Conservation (phyloP, 2,797 vertebrate genomes). For the Sebastiscus albofasciatus region DNA sequence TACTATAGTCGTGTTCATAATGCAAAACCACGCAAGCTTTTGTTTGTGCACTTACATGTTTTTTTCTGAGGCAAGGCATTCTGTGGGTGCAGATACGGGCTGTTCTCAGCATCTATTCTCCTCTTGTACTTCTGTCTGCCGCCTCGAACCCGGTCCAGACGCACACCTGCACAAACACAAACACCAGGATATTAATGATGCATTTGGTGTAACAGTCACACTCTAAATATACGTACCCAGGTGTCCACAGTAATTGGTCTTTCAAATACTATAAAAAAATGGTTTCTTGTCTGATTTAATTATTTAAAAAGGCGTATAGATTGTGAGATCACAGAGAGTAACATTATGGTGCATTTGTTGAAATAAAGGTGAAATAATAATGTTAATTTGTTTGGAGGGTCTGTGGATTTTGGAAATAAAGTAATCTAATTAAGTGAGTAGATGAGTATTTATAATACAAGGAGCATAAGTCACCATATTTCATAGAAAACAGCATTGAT, state of each 20-base stretch:
- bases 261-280: background rate
- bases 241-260: background rate
- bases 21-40: background rate
- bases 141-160: conserved; percentile 95
- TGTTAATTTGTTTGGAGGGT: background rate
- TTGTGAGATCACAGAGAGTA: background rate
- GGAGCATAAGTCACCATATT: background rate
- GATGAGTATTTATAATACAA: background rate
- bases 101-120: conserved; percentile 95
- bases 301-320: background rate
- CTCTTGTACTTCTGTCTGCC: conserved; percentile 99
- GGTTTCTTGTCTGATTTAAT: background rate
- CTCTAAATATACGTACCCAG: background rate
- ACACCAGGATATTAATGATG: conserved; percentile 16
- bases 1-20: background rate
- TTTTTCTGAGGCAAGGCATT: conserved; percentile 92
- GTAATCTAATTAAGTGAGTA: background rate
- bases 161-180: conserved; percentile 85
- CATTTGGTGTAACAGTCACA: background rate
- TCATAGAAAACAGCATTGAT: background rate
- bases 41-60: conserved; percentile 84
- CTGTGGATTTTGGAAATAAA: background rate
- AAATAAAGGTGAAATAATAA: background rate
- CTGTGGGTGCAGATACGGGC: conserved; percentile 92
- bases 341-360: background rate